Percentiles rank a stretch among this genome's conserved stretches.
Conservation (phyloP, 2,797 vertebrate species). For the Leontopithecus rosalia region DNA sequence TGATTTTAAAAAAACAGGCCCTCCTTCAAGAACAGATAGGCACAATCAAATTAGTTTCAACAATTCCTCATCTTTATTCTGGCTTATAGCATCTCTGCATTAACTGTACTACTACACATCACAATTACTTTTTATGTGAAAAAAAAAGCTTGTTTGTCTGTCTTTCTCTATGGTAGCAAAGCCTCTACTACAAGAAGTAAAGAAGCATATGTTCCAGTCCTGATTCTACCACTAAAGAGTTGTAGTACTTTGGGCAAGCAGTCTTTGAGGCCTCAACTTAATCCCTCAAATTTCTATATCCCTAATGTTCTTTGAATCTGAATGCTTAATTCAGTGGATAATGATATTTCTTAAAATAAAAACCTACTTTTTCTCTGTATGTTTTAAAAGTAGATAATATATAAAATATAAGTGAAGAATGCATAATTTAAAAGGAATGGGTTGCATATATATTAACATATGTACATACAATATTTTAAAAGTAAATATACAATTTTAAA, state of each 20-base stretch:
- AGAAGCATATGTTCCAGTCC: background rate
- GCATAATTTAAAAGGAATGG: background rate
- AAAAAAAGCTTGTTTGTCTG: slow-evolving; percentile 49
- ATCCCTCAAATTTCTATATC: background rate
- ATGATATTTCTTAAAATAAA: background rate
- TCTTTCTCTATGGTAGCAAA: background rate
- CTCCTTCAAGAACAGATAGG: slow-evolving; percentile 85
- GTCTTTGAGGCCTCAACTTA: background rate
- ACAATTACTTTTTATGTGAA: slow-evolving; percentile 64
- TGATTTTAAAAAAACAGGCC: slow-evolving; percentile 86
- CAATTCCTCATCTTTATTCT: slow-evolving; percentile 81
- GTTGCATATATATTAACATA: background rate
- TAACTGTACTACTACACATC: slow-evolving; percentile 79
- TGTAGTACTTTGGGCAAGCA: background rate
- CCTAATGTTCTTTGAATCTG: background rate
- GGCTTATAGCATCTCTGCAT: slow-evolving; percentile 77
- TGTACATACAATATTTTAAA: background rate
- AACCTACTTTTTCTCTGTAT: background rate
- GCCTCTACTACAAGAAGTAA: background rate
- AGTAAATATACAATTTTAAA: background rate
- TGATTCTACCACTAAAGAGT: background rate
- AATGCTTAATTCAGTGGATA: background rate
- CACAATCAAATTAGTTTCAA: slow-evolving; percentile 88
- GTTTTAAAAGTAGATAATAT: background rate
- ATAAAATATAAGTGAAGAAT: background rate